These are phyloP conservation scores for Oeneis ivallda DNA, from an alignment of 2,888 invertebrate genomes.

Conservation along the genomic window DNA sequence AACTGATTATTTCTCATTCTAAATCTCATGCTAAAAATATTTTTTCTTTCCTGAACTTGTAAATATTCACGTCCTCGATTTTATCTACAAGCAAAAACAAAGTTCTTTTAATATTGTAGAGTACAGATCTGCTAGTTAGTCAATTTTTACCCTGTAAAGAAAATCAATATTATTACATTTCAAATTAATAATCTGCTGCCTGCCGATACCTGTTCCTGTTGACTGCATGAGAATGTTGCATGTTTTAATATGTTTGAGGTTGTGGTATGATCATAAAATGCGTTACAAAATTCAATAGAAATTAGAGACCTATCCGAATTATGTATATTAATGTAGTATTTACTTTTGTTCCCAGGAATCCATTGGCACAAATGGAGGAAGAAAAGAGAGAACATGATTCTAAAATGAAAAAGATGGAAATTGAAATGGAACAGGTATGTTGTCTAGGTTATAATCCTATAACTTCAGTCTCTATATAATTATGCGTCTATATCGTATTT, in stretches of 20 bases:
- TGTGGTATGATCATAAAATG: not conserved
- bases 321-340: not conserved
- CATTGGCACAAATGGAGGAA: slow-evolving; percentile 98
- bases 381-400: slow-evolving; percentile 97
- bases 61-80: not conserved
- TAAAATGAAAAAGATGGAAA: slow-evolving; percentile 99
- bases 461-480: not conserved
- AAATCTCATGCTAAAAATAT: no score
- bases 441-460: not conserved
- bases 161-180: not conserved
- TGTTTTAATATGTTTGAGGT: not conserved
- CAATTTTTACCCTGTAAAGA: not conserved
- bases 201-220: not conserved
- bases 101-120: not conserved
- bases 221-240: slow-evolving; percentile 16
- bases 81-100: no score
- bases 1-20: no score
- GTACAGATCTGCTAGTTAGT: not conserved
- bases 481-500: not conserved
- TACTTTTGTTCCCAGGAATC: slow-evolving; percentile 88
- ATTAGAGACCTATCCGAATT: not conserved
- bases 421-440: slow-evolving; percentile 94
- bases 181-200: not conserved
- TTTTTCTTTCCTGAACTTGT: not conserved
- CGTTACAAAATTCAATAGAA: not conserved